phyloP scores from a whole-genome alignment of 2,797 vertebrate species.

The Stomatorhinus walkeri region DNA sequence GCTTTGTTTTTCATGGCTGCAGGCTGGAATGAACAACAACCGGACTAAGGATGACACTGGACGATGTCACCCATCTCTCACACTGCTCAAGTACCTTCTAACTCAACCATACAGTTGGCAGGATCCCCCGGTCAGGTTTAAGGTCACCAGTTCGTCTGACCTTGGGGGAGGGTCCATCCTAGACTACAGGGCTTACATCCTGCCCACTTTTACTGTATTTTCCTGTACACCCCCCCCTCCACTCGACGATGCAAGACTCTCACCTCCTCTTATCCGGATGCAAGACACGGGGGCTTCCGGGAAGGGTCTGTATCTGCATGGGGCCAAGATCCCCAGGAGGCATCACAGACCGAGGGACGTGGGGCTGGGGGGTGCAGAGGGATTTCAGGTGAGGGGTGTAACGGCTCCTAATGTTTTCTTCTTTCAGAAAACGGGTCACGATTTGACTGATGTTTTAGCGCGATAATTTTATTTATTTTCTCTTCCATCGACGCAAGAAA shows the following conservation, averaged over 20 bases:
- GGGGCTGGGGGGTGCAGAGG: slow-evolving; percentile 48
- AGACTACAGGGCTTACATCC: not conserved
- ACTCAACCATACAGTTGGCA: not conserved
- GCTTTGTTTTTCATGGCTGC: slow-evolving; percentile 55
- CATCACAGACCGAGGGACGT: slow-evolving; percentile 54
- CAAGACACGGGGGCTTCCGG: slow-evolving; percentile 68
- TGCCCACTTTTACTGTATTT: not conserved
- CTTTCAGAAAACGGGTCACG: too few relatives aligned
- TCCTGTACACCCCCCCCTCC: not conserved
- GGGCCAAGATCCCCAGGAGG: slow-evolving; percentile 61
- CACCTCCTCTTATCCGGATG: slow-evolving; percentile 80
- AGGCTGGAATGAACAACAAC: slow-evolving; percentile 63
- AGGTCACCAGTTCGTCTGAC: not conserved
- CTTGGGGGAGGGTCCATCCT: not conserved
- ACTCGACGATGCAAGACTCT: slow-evolving; percentile 27
- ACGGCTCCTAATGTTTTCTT: too few relatives aligned
- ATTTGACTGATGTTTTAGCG: too few relatives aligned
- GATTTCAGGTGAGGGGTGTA: not conserved
- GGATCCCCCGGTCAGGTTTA: not conserved
- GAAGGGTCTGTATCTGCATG: slow-evolving; percentile 78
- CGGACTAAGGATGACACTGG: not conserved
- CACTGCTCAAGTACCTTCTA: not conserved
- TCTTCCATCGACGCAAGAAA: too few relatives aligned
- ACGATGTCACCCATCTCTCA: not conserved
- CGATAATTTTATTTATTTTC: too few relatives aligned